Conservation (phyloP, 2,797 vertebrate species). For the Cossypha heuglini region DNA sequence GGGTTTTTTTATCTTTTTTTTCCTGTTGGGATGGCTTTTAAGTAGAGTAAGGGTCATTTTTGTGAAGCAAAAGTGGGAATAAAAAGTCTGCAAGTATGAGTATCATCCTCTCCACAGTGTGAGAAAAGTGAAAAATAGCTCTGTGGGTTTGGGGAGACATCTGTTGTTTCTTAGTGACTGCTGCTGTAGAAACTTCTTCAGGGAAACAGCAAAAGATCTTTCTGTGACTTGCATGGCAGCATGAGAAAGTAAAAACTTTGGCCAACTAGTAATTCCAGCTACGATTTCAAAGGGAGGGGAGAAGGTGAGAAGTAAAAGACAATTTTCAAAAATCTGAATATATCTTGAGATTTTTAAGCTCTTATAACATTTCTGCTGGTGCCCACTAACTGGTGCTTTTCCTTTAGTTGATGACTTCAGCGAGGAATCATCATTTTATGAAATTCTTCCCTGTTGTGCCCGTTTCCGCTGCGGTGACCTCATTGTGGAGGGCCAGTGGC, state of each 20-base stretch:
- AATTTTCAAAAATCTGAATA: background rate
- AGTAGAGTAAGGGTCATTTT: background rate
- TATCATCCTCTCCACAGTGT: background rate
- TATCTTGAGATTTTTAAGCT: background rate
- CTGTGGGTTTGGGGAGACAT: background rate
- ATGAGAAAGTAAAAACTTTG: background rate
- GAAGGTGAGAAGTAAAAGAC: background rate
- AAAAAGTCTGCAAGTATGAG: background rate
- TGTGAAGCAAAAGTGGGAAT: background rate
- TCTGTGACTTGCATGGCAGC: background rate
- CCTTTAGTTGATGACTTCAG: constrained; percentile 89
- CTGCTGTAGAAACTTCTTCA: background rate
- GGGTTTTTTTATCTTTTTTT: background rate
- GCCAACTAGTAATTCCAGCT: background rate
- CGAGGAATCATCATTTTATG: constrained; percentile 95
- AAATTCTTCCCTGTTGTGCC: constrained; percentile 95
- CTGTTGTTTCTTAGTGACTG: background rate
- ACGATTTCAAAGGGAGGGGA: background rate
- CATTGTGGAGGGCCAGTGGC: constrained; percentile 96
- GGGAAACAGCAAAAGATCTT: too few species aligned
- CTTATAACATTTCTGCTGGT: background rate
- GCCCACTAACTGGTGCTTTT: background rate
- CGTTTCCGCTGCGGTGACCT: constrained; percentile 94
- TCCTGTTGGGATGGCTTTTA: background rate
- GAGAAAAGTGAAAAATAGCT: background rate